A percentile compares a stretch with the other conserved stretches of the same genome.
phyloP scores from a whole-genome alignment of 2,888 invertebrate genomes.

The Magallana nippona region DNA sequence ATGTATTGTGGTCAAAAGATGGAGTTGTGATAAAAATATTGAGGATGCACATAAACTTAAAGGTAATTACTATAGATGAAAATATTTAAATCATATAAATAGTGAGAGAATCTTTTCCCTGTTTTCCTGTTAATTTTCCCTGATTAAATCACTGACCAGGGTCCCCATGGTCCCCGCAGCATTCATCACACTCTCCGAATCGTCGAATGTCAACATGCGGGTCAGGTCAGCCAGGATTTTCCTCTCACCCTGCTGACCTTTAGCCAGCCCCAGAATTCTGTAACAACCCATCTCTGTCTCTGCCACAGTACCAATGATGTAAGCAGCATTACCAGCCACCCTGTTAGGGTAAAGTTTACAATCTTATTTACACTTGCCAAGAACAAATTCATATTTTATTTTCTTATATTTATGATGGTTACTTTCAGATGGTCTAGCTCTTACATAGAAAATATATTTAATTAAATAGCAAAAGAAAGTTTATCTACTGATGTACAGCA shows the following conservation, averaged over 20 bases:
- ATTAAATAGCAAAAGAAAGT: no score
- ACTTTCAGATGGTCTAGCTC: no score
- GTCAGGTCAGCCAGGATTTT: conserved; percentile 75
- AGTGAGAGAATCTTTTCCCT: no score
- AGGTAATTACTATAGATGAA: background rate
- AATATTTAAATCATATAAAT: no score
- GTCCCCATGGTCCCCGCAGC: conserved; percentile 80
- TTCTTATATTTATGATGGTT: no score
- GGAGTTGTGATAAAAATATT: background rate
- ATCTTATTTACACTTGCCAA: background rate
- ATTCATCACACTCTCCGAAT: conserved; percentile 80
- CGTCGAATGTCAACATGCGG: conserved; percentile 77
- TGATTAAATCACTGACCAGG: conserved; percentile 65
- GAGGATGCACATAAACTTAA: background rate
- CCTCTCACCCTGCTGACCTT: conserved; percentile 60
- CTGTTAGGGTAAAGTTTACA: conserved; percentile 59
- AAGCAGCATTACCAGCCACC: conserved; percentile 79
- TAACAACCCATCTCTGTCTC: conserved; percentile 78
- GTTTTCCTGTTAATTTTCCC: no score
- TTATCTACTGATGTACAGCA: no score
- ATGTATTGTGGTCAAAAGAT: background rate
- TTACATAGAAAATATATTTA: no score
- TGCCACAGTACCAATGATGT: conserved; percentile 79
- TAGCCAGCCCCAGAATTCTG: conserved; percentile 74
- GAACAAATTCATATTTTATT: no score